Conservation (phyloP, 2,113 vertebrate species). For the Fukomys damarensis region DNA sequence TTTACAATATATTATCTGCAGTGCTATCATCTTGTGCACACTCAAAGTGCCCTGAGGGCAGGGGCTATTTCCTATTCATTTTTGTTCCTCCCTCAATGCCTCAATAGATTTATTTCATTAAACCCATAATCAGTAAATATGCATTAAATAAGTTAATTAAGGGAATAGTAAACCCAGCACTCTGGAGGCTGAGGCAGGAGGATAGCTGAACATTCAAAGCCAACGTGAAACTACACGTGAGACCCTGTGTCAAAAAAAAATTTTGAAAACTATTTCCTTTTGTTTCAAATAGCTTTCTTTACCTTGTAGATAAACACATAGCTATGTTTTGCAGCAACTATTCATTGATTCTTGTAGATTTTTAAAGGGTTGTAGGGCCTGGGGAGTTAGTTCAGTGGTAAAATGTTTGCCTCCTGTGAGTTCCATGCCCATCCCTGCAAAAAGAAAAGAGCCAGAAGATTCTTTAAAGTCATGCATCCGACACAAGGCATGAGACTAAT, state of each 20-base stretch:
- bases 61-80: not conserved
- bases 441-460: not conserved
- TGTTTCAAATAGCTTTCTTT: not conserved
- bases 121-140: not conserved
- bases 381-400: not conserved
- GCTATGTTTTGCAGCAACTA: not conserved
- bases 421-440: not conserved
- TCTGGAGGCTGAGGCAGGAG: not conserved
- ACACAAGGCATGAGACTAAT: not conserved
- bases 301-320: not conserved
- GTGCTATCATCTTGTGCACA: not conserved
- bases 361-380: not conserved
- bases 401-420: not conserved
- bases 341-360: slow-evolving; percentile 25
- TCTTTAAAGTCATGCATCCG: not conserved
- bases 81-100: not conserved
- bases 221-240: not conserved
- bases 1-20: not conserved
- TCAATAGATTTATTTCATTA: not conserved
- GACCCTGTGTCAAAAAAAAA: not conserved
- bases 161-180: not conserved
- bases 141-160: not conserved
- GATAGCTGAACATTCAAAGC: not conserved
- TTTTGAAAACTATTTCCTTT: not conserved
- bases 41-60: not conserved